Conservation (phyloP, 2,113 vertebrate genomes). For the Neotragus pygmaeus region DNA sequence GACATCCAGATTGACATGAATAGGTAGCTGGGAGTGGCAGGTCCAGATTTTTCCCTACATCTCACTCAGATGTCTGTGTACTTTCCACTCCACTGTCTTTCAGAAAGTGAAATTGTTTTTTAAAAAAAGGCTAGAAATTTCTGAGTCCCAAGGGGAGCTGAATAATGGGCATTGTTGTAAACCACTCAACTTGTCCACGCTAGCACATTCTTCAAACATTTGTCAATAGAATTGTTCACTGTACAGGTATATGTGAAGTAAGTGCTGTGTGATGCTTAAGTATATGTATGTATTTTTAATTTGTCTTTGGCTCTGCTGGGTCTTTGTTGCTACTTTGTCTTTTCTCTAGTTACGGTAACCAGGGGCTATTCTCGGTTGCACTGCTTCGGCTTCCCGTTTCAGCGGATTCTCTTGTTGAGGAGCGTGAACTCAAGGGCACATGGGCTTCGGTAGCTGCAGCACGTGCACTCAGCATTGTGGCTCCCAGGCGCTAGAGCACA, state of each 20-base stretch:
- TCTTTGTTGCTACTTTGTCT: neutral
- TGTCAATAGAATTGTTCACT: neutral
- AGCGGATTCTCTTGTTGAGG: neutral
- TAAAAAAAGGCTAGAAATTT: neutral
- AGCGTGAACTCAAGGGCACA: neutral
- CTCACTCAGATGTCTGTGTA: neutral
- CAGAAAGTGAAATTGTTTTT: neutral
- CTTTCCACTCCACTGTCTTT: neutral
- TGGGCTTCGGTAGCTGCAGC: neutral
- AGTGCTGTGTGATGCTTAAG: neutral
- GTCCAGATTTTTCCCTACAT: neutral
- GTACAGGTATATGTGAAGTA: neutral
- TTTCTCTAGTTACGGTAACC: neutral
- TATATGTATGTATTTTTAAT: neutral
- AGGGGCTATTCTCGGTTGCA: neutral
- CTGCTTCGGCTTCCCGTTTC: accelerated
- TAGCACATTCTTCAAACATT: neutral
- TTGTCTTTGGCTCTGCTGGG: neutral
- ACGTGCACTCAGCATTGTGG: neutral
- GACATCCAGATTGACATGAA: too few relatives aligned
- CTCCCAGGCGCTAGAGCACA: neutral
- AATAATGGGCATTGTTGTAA: neutral
- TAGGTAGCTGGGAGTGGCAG: neutral
- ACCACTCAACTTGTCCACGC: neutral
- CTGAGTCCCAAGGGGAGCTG: neutral